Base-by-base conservation (phyloP, 2,888 invertebrate genomes). In the Mimachlamys varia region DNA sequence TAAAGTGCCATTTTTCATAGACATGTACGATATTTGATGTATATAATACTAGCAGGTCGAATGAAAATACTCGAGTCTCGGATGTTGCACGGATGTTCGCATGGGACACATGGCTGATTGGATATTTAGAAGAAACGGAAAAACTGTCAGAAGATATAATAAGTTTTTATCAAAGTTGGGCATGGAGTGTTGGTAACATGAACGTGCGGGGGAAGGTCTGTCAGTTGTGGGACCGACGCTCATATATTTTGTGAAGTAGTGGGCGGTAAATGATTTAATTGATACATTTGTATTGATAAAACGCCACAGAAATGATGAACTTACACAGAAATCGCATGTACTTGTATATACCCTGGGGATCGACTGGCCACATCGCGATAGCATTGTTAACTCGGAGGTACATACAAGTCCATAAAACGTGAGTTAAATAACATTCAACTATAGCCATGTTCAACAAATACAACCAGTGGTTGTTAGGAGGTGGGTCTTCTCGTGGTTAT, bases 101-200 rank as follows among this genome's bases (percentile, higher is more conserved):
- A 33, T 76, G 76, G 76, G 76, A 76, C 33, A 10, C 76, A 76
- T 10, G 12, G 33, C 7, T 76, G 76, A 76, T 76, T 76, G 33
- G 15, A 27, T 76, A 17, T 76, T 76, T 76, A 76, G 76, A 76
- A 76, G 27, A 33, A 62, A 62, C 62, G 62, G 62, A n/a, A 22
- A n/a, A 76, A 76, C 76, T 76, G 76, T 76, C 76, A 76, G 76
- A 76, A 76, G 62, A 76, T 27, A 27, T n/a, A 76, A 76, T 76
- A 76, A 76, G 62, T 76, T 76, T 76, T n/a, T 3, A n/a, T 76
- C 27, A 76, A 27, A 76, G 7, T 27, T 76, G 27, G 12, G 27
- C 12, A 76, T 27, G 76, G 76, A 76, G 76, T 27, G 76, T 33
- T 76, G 12, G 27, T 33, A 76, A 27, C 4, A 27, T 76, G 13